These are phyloP conservation scores for Alexandromys fortis DNA, from an alignment of 2,113 vertebrate genomes.

Conservation along the genomic window DNA sequence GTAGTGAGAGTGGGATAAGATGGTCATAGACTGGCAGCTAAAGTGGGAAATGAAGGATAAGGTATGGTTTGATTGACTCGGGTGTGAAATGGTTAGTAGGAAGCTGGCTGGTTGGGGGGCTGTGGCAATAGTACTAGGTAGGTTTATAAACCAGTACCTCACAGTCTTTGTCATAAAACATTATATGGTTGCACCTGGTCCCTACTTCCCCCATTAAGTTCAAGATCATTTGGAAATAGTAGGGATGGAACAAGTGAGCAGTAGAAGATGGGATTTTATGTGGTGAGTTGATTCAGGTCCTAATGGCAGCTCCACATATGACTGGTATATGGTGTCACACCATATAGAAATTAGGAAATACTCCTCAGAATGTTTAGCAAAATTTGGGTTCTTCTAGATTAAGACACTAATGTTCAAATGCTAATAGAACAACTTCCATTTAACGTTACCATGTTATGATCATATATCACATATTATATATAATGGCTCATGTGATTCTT, in stretches of 20 bases:
- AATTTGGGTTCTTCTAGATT: not conserved
- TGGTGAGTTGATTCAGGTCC: not conserved
- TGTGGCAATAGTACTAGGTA: not conserved
- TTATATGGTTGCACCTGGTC: not conserved
- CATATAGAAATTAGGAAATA: not conserved
- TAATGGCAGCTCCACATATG: not conserved
- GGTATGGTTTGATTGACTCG: not conserved
- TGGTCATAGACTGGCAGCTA: not conserved
- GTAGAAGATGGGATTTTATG: not conserved
- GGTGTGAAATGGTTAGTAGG: not conserved
- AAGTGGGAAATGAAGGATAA: not conserved
- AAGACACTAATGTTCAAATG: not conserved
- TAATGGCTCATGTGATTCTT: not conserved
- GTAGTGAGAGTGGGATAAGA: not conserved
- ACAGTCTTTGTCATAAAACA: conserved; percentile 3
- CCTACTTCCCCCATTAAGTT: not conserved
- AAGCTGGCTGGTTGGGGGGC: not conserved
- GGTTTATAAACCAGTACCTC: not conserved
- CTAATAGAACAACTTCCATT: not conserved
- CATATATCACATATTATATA: not conserved
- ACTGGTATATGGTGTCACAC: not conserved
- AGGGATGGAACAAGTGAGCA: not conserved
- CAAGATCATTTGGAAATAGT: not conserved
- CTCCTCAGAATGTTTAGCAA: not conserved
- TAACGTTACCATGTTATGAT: not conserved